Evolutionary conservation across 2,888 invertebrate genomes (phyloP), one percentile per base, ranked within the genome.

Genomic region (Lamellibrachia satsuma): DNA sequence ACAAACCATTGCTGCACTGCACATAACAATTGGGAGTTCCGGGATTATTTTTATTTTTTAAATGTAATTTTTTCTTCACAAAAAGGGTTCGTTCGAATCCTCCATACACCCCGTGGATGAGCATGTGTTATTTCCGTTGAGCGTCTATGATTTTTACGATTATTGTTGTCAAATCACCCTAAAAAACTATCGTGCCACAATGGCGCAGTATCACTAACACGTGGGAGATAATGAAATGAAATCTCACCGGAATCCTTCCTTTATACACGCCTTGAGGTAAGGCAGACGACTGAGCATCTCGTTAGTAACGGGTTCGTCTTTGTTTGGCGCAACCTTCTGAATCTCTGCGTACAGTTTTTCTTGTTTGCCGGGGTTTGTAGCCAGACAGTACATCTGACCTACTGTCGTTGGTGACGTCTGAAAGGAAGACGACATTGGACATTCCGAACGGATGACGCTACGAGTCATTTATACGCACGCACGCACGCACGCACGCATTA

Each of bases 191-290:
- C n/a, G n/a, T n/a, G n/a, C n/a, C n/a, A n/a, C n/a, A n/a, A n/a
- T n/a, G n/a, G n/a, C n/a, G n/a, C n/a, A 39, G 39, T 57, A 22
- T n/a, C 27, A 55, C 7, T 51, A 15, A 91, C 15, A 95, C 95
- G 95, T 75, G 75, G 9, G 9, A 55, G 75, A 75, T 75, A n/a
- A 75, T 15, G 22, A 22, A 75, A 2, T n/a, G n/a, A 75, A 75
- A 22, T 22, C 75, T 15, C 39, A 96, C 96, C 96, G 95, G 94
- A 96, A 95, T 8, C 95, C 94, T 96, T 99, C 99, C 96, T 98
- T 99, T 1, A 99, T 95, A 96, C 94, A 98, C 90, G 98, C 98
- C 95, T 98, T 98, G 0, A 98, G 97, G 95, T 98, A 99, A 0
- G 97, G 96, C 22, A 98, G 98, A 92, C 97, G 97, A 52, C 97